Conservation (phyloP, 2,888 invertebrate species). For the Pelosia muscerda region DNA sequence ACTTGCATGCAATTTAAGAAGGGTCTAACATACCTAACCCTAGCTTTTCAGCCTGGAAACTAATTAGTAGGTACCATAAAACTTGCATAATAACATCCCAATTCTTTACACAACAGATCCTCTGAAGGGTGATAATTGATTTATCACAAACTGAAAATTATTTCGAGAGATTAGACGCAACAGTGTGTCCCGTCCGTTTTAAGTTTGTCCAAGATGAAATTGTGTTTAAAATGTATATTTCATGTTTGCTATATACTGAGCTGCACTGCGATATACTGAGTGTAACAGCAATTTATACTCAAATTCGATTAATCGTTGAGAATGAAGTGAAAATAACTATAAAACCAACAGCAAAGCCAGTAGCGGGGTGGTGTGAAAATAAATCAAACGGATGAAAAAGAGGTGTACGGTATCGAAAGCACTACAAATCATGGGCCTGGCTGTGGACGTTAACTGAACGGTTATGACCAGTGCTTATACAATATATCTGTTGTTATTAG, state of each 20-base stretch:
- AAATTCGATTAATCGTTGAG: neutral
- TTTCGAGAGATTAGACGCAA: too few species aligned
- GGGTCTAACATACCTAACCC: neutral
- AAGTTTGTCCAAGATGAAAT: too few species aligned
- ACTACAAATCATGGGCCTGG: slow-evolving; percentile 57
- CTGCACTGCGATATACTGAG: neutral
- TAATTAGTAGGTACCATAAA: too few species aligned
- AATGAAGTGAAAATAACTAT: neutral
- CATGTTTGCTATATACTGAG: too few species aligned
- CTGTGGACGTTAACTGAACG: slow-evolving; percentile 32
- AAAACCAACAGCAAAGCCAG: slow-evolving; percentile 35
- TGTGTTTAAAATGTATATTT: too few species aligned
- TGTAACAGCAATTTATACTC: neutral
- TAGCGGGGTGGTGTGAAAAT: slow-evolving; percentile 49
- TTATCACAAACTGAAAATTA: too few species aligned
- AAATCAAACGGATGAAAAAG: slow-evolving; percentile 57
- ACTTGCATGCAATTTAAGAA: neutral
- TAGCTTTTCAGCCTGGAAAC: too few species aligned
- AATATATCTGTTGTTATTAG: slow-evolving; percentile 4
- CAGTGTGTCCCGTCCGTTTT: too few species aligned
- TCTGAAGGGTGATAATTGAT: too few species aligned
- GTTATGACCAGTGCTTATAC: slow-evolving; percentile 2
- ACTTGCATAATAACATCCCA: too few species aligned
- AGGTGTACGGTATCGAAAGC: slow-evolving; percentile 55
- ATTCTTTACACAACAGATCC: too few species aligned